These are phyloP conservation scores for Arctopsyche grandis DNA, from an alignment of 1,140 invertebrate genomes.

Conservation along the genomic window DNA sequence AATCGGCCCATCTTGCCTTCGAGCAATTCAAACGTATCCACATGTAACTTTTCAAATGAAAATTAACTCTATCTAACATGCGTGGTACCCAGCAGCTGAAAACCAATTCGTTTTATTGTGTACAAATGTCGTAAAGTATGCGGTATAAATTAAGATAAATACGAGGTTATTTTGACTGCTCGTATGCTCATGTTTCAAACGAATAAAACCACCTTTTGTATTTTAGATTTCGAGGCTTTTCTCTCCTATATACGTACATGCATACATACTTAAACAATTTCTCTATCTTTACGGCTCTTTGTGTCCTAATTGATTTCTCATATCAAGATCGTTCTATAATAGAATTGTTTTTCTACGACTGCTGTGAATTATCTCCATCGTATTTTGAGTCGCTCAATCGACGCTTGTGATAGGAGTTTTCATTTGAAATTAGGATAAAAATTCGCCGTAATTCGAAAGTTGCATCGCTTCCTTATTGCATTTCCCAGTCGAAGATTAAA, in stretches of 20 bases:
- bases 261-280: not conserved
- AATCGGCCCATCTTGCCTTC: slow-evolving; percentile 17
- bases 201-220: not conserved
- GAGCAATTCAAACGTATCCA: not conserved
- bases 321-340: slow-evolving; percentile 10
- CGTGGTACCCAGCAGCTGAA: not conserved
- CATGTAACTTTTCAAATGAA: too few relatives aligned
- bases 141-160: slow-evolving; percentile 19
- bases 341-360: not conserved
- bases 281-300: slow-evolving; percentile 12
- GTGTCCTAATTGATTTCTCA: slow-evolving; percentile 12
- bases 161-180: too few relatives aligned
- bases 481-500: slow-evolving; percentile 41
- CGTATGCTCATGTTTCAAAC: not conserved
- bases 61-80: not conserved
- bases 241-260: not conserved
- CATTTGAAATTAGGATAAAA: not conserved
- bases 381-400: slow-evolving; percentile 24
- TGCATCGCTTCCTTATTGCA: slow-evolving; percentile 8
- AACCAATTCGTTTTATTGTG: slow-evolving; percentile 19
- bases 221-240: slow-evolving; percentile 2
- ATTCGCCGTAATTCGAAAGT: slow-evolving; percentile 29
- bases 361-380: not conserved
- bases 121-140: slow-evolving; percentile 1
- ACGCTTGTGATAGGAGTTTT: not conserved